phyloP scores from a whole-genome alignment of 2,888 invertebrate species.

The Harpalus rubripes region DNA sequence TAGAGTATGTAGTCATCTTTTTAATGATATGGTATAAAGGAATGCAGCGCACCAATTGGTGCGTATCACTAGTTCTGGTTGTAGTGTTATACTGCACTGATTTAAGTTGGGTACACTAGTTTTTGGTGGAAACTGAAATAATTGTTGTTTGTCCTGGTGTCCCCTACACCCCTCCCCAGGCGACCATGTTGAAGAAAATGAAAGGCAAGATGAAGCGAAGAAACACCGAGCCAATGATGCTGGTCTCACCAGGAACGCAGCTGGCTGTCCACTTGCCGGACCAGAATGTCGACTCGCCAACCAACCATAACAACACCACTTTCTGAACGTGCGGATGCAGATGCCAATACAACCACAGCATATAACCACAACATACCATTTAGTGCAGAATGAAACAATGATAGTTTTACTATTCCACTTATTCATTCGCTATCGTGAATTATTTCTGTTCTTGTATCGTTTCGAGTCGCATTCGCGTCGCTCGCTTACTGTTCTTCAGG shows the following conservation, averaged over 20 bases:
- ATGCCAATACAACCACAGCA: constrained; percentile 10
- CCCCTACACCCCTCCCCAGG: constrained; percentile 84
- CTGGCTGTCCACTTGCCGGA: constrained; percentile 77
- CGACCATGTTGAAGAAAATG: constrained; percentile 99
- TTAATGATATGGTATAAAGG: constrained; percentile 53
- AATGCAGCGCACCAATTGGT: constrained; percentile 50
- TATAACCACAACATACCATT: constrained; percentile 17
- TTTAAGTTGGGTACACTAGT: constrained; percentile 30
- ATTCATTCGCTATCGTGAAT: constrained; percentile 50
- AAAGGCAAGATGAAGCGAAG: constrained; percentile 97
- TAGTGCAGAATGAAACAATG: constrained; percentile 28
- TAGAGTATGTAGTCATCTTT: constrained; percentile 54
- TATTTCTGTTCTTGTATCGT: constrained; percentile 45
- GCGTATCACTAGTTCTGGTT: constrained; percentile 36
- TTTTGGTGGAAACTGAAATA: constrained; percentile 63
- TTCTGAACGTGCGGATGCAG: constrained; percentile 71
- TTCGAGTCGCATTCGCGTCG: constrained; percentile 27
- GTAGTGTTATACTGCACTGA: constrained; percentile 55
- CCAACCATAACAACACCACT: constrained; percentile 76
- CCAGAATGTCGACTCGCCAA: constrained; percentile 78
- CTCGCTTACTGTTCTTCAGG: constrained; percentile 20
- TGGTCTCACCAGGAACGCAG: constrained; percentile 79
- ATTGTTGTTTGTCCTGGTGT: constrained; percentile 67
- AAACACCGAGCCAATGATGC: constrained; percentile 92
- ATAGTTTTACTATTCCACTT: constrained; percentile 31